Percentiles rank a stretch among this genome's conserved stretches.
phyloP scores from a whole-genome alignment of 1,140 invertebrate genomes.

The Hypothenemus hampei region DNA sequence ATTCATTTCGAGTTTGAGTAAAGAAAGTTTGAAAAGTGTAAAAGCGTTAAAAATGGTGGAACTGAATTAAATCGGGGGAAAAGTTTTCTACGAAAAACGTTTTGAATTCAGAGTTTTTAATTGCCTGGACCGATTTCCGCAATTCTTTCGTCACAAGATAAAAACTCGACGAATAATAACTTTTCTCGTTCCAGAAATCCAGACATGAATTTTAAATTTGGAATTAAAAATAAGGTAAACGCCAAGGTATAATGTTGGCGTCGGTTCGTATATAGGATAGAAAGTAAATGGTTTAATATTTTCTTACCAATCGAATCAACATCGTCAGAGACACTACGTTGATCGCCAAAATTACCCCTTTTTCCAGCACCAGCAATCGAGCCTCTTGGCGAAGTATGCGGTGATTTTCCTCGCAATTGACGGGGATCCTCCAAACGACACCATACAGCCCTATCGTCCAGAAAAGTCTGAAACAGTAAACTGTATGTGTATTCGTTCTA shows the following conservation, averaged over 20 bases:
- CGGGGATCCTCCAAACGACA: conserved; percentile 78
- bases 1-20: neutral
- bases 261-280: too few species aligned
- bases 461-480: conserved; percentile 53
- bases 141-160: neutral
- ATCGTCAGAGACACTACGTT: conserved; percentile 67
- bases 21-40: neutral
- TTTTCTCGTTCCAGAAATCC: neutral
- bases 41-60: neutral
- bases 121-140: neutral
- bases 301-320: conserved; percentile 56
- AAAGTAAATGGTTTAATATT: too few species aligned
- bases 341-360: conserved; percentile 59
- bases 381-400: conserved; percentile 72
- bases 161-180: neutral
- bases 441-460: conserved; percentile 81
- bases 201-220: neutral
- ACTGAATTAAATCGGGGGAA: neutral
- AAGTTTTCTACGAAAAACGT: too few species aligned
- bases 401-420: conserved; percentile 62
- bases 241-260: too few species aligned
- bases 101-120: neutral
- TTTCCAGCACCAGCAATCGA: conserved; percentile 64
- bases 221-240: too few species aligned
- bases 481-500: neutral